Evolutionary conservation across 2,888 invertebrate species (phyloP).

Genomic region (Trichogramma evanescens): DNA sequence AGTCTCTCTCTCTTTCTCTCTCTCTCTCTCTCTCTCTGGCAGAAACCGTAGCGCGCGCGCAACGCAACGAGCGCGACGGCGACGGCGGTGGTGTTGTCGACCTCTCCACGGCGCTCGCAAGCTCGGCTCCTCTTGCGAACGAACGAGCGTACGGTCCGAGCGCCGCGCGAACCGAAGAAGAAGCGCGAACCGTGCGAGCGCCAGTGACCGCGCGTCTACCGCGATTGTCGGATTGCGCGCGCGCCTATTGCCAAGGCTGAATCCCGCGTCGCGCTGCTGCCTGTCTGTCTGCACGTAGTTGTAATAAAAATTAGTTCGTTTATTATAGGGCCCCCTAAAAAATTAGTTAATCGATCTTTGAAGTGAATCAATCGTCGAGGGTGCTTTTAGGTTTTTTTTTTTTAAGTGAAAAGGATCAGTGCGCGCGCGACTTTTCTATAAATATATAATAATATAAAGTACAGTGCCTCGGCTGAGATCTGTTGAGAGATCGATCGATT

Average conservation of each 20-base stretch:
- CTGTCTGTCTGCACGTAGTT: too few relatives aligned
- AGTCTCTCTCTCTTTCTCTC: background rate
- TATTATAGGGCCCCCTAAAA: too few relatives aligned
- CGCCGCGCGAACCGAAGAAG: conserved; percentile 13
- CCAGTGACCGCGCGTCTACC: conserved; percentile 47
- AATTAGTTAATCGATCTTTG: too few relatives aligned
- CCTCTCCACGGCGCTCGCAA: conserved; percentile 6
- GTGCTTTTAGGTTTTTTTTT: too few relatives aligned
- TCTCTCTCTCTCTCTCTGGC: background rate
- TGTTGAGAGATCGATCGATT: too few relatives aligned
- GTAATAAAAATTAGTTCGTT: too few relatives aligned
- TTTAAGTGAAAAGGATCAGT: too few relatives aligned
- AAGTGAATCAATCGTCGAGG: too few relatives aligned
- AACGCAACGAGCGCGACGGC: background rate
- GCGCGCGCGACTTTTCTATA: too few relatives aligned
- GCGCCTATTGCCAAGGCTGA: conserved; percentile 3
- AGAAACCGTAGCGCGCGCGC: conserved; percentile 4
- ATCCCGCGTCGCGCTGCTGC: background rate
- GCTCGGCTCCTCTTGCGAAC: conserved; percentile 15
- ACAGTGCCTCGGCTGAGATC: too few relatives aligned
- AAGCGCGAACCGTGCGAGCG: conserved; percentile 33
- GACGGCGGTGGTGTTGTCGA: background rate
- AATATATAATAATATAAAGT: too few relatives aligned
- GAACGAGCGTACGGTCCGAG: conserved; percentile 1
- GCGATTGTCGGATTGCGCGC: conserved; percentile 43